These are phyloP conservation scores for Pantala flavescens DNA, from an alignment of 1,140 invertebrate species.

Conservation along the genomic window DNA sequence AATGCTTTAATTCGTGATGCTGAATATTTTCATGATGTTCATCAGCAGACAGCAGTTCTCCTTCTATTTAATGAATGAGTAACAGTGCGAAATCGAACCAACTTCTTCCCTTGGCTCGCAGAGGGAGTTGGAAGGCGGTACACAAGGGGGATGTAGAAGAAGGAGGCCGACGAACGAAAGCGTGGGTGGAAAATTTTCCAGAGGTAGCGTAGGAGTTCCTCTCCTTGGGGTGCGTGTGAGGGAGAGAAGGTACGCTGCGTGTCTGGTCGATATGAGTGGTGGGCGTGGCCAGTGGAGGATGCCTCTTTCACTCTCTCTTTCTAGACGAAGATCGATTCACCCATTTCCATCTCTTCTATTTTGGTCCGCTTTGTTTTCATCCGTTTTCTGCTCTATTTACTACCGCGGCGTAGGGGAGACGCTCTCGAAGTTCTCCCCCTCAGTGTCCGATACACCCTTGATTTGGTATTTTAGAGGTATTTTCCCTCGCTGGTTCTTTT, in stretches of 20 bases:
- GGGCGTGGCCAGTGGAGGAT: background rate
- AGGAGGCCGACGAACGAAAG: background rate
- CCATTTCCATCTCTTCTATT: background rate
- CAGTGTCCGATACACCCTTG: too few species aligned
- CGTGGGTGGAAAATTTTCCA: constrained; percentile 3
- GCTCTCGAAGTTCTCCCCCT: too few species aligned
- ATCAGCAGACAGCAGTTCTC: too few species aligned
- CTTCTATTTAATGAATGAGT: too few species aligned
- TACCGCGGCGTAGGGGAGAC: too few species aligned
- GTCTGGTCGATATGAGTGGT: background rate
- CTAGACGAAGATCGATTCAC: background rate
- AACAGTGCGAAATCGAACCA: too few species aligned
- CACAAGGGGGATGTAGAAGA: background rate
- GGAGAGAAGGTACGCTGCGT: background rate
- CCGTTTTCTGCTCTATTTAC: too few species aligned
- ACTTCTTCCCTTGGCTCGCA: too few species aligned
- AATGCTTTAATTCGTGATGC: too few species aligned
- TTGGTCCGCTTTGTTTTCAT: background rate
- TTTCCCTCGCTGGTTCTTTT: too few species aligned
- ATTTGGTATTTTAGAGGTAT: too few species aligned
- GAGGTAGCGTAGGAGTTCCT: background rate
- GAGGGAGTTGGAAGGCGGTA: background rate
- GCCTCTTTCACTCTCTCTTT: background rate
- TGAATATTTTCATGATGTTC: too few species aligned
- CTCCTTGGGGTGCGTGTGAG: background rate